Conservation (phyloP, 1,140 invertebrate genomes). For the Sminthurides bifidus region DNA sequence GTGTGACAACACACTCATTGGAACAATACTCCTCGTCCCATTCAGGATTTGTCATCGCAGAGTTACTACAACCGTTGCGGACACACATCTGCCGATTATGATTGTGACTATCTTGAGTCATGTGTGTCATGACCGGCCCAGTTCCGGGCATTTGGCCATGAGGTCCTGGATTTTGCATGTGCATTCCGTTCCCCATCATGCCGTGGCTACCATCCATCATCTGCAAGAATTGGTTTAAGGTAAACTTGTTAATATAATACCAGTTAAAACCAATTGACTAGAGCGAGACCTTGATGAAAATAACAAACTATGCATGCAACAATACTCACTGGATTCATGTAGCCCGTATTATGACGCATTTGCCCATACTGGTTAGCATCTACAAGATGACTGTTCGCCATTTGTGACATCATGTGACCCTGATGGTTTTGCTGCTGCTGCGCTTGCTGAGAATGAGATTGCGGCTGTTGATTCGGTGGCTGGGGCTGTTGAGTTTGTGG, state of each 20-base stretch:
- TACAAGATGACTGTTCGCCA: slow-evolving; percentile 23
- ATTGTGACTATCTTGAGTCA: slow-evolving; percentile 19
- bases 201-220: slow-evolving; percentile 24
- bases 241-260: too few species aligned
- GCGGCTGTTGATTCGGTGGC: slow-evolving; percentile 36
- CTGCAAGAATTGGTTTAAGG: too few species aligned
- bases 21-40: slow-evolving; percentile 97
- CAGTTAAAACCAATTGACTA: neutral
- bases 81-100: slow-evolving; percentile 47
- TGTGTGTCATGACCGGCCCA: slow-evolving; percentile 22
- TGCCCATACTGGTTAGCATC: slow-evolving; percentile 21
- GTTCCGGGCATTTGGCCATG: slow-evolving; percentile 19
- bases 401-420: slow-evolving; percentile 41
- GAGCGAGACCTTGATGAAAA: neutral
- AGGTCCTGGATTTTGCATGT: slow-evolving; percentile 6
- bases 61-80: slow-evolving; percentile 78
- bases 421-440: slow-evolving; percentile 33
- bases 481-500: slow-evolving; percentile 28
- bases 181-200: slow-evolving; percentile 18
- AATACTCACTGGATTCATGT: slow-evolving; percentile 21
- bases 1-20: slow-evolving; percentile 91
- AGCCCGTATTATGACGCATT: slow-evolving; percentile 17
- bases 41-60: slow-evolving; percentile 77
- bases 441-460: slow-evolving; percentile 34
- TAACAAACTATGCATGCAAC: too few species aligned